Percentiles rank a stretch among this genome's conserved stretches.
These are phyloP conservation scores for Polylopha cassiicola DNA, from an alignment of 2,888 invertebrate species.

Conservation along the genomic window DNA sequence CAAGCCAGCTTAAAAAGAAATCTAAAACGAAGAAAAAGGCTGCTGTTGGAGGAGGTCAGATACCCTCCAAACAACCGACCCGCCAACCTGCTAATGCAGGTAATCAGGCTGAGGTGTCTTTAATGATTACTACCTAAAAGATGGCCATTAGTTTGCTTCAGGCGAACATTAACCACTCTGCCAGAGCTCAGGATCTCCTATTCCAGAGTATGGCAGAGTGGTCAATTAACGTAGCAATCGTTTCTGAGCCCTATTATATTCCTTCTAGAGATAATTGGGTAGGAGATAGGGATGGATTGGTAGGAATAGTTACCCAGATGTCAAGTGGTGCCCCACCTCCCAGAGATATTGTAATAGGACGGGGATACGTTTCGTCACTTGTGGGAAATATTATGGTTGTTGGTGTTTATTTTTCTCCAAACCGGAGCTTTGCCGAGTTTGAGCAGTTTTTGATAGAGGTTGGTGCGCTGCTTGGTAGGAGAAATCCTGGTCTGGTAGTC, in stretches of 20 bases:
- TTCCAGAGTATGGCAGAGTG: no score
- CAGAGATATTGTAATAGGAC: not conserved
- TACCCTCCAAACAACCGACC: not conserved
- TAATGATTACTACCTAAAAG: not conserved
- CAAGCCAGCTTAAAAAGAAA: no score
- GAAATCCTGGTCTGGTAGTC: not conserved
- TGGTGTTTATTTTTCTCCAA: constrained; percentile 1
- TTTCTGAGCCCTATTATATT: constrained; percentile 25
- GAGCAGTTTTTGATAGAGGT: not conserved
- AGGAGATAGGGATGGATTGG: constrained; percentile 12
- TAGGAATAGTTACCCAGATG: constrained; percentile 5
- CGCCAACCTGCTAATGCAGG: not conserved
- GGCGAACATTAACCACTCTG: constrained; percentile 26
- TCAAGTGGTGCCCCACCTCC: not conserved
- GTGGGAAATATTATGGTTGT: constrained; percentile 11
- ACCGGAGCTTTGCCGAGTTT: not conserved
- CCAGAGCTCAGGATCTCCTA: constrained; percentile 24
- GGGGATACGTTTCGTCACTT: constrained; percentile 14
- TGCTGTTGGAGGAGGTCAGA: no score
- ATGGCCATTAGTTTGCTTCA: constrained; percentile 7
- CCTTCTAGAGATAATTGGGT: constrained; percentile 17
- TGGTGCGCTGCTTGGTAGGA: not conserved
- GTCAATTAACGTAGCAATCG: constrained; percentile 20
- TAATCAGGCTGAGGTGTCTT: not conserved
- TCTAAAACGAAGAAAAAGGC: no score